phyloP scores from a whole-genome alignment of 2,888 invertebrate genomes.

The Deilephila elpenor region DNA sequence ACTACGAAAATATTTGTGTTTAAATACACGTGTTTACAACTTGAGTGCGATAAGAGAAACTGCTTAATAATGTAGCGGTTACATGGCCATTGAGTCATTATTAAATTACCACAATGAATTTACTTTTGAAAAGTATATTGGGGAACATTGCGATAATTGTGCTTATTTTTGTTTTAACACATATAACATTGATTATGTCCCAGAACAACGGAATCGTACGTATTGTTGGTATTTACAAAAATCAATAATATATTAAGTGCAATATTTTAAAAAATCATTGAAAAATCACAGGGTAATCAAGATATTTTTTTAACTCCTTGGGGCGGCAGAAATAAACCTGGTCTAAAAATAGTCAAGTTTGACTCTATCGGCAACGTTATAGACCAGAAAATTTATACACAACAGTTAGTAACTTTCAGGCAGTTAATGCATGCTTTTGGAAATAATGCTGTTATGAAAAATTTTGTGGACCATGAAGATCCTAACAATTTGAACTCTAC shows the following conservation, averaged over 20 bases:
- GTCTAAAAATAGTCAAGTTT: slow-evolving; percentile 59
- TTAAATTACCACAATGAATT: background rate
- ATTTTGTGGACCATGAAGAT: slow-evolving; percentile 30
- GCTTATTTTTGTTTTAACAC: background rate
- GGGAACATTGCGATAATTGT: background rate
- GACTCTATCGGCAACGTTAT: slow-evolving; percentile 50
- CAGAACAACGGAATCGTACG: slow-evolving; percentile 42
- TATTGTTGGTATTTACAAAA: background rate
- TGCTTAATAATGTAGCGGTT: background rate
- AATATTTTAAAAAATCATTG: background rate
- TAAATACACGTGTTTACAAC: slow-evolving; percentile 31
- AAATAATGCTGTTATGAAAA: slow-evolving; percentile 20
- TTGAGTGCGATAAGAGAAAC: background rate
- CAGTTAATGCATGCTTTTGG: slow-evolving; percentile 36
- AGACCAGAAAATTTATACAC: slow-evolving; percentile 38
- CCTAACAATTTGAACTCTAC: background rate
- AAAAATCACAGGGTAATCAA: slow-evolving; percentile 46
- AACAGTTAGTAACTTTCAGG: slow-evolving; percentile 43
- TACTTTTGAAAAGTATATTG: background rate
- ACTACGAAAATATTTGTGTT: slow-evolving; percentile 47
- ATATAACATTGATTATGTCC: slow-evolving; percentile 34
- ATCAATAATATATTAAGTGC: background rate
- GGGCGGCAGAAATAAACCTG: slow-evolving; percentile 45
- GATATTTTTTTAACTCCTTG: slow-evolving; percentile 62
- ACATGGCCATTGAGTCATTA: background rate